Evolutionary conservation across 2,113 vertebrate genomes (phyloP).

Genomic region (Engraulis encrasicolus): DNA sequence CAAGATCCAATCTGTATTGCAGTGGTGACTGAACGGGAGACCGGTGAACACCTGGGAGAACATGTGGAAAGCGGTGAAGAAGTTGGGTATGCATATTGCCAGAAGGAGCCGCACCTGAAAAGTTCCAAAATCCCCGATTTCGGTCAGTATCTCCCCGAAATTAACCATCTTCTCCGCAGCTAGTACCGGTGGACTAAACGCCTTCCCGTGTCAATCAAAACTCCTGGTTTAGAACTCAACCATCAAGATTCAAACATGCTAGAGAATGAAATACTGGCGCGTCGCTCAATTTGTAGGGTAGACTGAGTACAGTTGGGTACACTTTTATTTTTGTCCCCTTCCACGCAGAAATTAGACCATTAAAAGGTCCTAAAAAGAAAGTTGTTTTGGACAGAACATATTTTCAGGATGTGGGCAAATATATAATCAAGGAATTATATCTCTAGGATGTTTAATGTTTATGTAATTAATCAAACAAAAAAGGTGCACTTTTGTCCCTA

Average conservation of each 20-base stretch:
- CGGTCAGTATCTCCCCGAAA: constrained; percentile 74
- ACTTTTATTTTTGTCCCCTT: too few relatives aligned
- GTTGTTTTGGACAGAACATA: too few relatives aligned
- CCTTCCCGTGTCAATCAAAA: not conserved
- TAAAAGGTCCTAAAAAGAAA: too few relatives aligned
- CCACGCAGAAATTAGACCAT: too few relatives aligned
- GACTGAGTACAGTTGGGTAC: too few relatives aligned
- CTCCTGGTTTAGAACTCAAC: not conserved
- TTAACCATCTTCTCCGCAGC: constrained; percentile 65
- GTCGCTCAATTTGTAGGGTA: not conserved
- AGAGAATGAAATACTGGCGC: not conserved
- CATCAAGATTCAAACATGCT: not conserved
- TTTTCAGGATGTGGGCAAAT: too few relatives aligned
- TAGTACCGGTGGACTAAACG: not conserved
- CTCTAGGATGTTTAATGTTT: too few relatives aligned
- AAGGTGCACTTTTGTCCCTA: too few relatives aligned
- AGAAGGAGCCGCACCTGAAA: constrained; percentile 82
- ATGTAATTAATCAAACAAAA: too few relatives aligned
- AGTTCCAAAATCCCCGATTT: constrained; percentile 80
- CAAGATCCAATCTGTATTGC: constrained; percentile 84
- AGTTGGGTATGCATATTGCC: constrained; percentile 66
- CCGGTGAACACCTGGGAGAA: constrained; percentile 84
- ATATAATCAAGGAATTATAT: too few relatives aligned
- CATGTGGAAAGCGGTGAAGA: constrained; percentile 75
- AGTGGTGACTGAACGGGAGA: constrained; percentile 72